phyloP scores from a whole-genome alignment of 2,888 invertebrate genomes.

The Margaritifera margaritifera region DNA sequence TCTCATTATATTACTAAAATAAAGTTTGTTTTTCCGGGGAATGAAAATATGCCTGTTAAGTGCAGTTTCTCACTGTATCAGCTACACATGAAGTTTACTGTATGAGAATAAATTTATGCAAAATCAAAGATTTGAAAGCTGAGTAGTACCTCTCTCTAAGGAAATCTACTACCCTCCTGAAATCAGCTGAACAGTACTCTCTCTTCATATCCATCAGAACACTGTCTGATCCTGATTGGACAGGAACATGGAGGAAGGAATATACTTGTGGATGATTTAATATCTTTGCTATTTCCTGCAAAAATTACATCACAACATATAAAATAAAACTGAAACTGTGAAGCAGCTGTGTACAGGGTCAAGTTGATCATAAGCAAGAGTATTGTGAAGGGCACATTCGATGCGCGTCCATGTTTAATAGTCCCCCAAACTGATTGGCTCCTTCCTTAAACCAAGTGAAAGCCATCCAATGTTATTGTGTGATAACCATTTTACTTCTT shows the following conservation, averaged over 20 bases:
- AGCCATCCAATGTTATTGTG: too few relatives aligned
- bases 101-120: neutral
- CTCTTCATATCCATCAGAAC: slow-evolving; percentile 96
- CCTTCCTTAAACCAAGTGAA: too few relatives aligned
- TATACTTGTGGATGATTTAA: slow-evolving; percentile 91
- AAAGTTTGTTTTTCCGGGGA: too few relatives aligned
- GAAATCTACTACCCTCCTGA: slow-evolving; percentile 90
- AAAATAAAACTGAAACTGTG: neutral
- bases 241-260: slow-evolving; percentile 96
- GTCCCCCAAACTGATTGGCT: too few relatives aligned
- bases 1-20: too few relatives aligned
- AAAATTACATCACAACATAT: neutral
- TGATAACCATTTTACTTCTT: too few relatives aligned
- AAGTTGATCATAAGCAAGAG: too few relatives aligned
- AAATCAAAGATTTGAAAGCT: neutral
- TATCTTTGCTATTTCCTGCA: slow-evolving; percentile 86
- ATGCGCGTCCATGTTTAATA: too few relatives aligned
- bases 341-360: neutral
- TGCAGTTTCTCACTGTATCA: neutral
- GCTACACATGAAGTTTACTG: too few relatives aligned
- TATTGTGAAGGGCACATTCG: too few relatives aligned
- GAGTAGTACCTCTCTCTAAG: slow-evolving; percentile 79
- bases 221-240: slow-evolving; percentile 95
- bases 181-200: slow-evolving; percentile 92
- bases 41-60: too few relatives aligned